phyloP scores from a whole-genome alignment of 1,140 invertebrate genomes.

The Vollenhovia emeryi region DNA sequence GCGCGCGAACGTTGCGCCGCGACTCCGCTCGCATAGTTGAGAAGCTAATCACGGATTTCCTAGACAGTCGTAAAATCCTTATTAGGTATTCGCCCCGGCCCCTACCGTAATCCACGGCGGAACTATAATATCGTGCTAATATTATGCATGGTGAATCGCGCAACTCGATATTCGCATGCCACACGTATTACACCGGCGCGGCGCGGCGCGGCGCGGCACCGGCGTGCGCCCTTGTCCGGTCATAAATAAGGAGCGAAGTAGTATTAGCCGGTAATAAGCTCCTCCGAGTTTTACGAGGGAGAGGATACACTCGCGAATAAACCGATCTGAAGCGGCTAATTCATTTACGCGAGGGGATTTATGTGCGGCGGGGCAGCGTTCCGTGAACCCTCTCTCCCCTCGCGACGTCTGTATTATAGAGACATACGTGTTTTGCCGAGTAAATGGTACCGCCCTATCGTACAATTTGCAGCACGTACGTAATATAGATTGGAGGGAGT shows the following conservation, averaged over 20 bases:
- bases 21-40: slow-evolving; percentile 49
- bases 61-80: slow-evolving; percentile 57
- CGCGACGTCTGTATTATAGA: not conserved
- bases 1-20: slow-evolving; percentile 24
- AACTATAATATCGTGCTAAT: slow-evolving; percentile 57
- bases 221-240: slow-evolving; percentile 26
- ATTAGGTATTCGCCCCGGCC: slow-evolving; percentile 45
- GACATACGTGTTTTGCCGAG: not conserved
- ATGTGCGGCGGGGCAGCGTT: slow-evolving; percentile 2
- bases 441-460: slow-evolving; percentile 7
- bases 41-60: slow-evolving; percentile 58
- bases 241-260: slow-evolving; percentile 57
- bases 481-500: not conserved
- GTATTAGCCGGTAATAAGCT: slow-evolving; percentile 58
- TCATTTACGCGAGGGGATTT: slow-evolving; percentile 50
- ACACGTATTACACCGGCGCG: slow-evolving; percentile 35
- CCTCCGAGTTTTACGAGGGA: slow-evolving; percentile 40
- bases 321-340: slow-evolving; percentile 39
- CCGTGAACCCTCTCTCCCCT: not conserved
- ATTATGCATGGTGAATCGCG: slow-evolving; percentile 55
- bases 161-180: slow-evolving; percentile 52
- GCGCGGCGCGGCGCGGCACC: slow-evolving; percentile 7
- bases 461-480: not conserved
- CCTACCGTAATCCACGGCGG: slow-evolving; percentile 33
- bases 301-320: slow-evolving; percentile 20